Percentiles rank a stretch among this genome's conserved stretches.
phyloP scores from a whole-genome alignment of 2,113 vertebrate genomes.

The Polyodon spathula region DNA sequence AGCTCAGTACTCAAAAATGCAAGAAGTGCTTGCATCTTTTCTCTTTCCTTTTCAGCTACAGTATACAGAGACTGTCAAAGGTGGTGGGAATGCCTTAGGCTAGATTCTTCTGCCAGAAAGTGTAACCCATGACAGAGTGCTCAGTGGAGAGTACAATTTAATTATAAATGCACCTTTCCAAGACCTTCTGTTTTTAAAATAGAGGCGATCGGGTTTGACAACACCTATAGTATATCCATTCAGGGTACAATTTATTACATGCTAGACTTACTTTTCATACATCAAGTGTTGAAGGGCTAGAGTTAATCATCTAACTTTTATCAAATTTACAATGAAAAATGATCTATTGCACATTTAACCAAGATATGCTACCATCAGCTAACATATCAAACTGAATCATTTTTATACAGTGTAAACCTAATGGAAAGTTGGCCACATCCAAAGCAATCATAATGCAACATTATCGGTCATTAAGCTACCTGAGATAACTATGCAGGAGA shows the following conservation, averaged over 20 bases:
- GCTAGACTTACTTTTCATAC: conserved; percentile 19
- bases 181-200: conserved; percentile 26
- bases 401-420: too few species aligned
- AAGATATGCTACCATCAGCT: too few species aligned
- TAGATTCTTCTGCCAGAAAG: conserved; percentile 27
- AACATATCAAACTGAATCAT: too few species aligned
- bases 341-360: too few species aligned
- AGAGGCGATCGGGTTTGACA: conserved; percentile 30
- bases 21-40: conserved; percentile 5
- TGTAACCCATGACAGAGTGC: conserved; percentile 24
- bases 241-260: conserved; percentile 33
- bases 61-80: background rate
- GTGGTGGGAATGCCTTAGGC: conserved; percentile 13
- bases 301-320: too few species aligned
- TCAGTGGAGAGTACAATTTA: conserved; percentile 42
- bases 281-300: too few species aligned
- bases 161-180: conserved; percentile 43
- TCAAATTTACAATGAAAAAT: too few species aligned
- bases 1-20: too few species aligned
- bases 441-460: too few species aligned
- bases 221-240: conserved; percentile 32
- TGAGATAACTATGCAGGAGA: too few species aligned
- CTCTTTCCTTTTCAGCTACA: background rate
- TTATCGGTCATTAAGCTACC: too few species aligned
- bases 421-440: too few species aligned